These are phyloP conservation scores for Formica aserva DNA, from an alignment of 2,888 invertebrate genomes.

Conservation along the genomic window DNA sequence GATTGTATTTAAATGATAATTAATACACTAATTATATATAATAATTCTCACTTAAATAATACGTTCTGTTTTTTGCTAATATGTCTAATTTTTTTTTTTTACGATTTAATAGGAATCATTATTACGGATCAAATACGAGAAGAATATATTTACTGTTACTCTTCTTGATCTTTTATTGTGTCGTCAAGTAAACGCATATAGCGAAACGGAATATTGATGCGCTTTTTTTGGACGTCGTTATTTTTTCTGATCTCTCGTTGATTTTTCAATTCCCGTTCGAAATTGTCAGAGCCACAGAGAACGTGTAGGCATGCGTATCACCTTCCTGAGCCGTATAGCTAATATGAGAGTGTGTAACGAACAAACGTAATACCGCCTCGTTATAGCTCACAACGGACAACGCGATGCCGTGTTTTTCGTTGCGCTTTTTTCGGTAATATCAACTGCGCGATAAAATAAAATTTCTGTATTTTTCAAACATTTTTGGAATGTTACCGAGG, in stretches of 20 bases:
- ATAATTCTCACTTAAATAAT: background rate
- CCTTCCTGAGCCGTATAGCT: slow-evolving; percentile 58
- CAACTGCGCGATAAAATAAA: slow-evolving; percentile 32
- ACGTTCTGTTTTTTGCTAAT: background rate
- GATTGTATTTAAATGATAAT: background rate
- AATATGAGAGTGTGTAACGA: slow-evolving; percentile 78
- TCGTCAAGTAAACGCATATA: background rate
- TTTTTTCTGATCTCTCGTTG: slow-evolving; percentile 27
- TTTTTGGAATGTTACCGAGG: slow-evolving; percentile 2
- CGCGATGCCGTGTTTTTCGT: slow-evolving; percentile 71
- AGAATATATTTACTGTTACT: background rate
- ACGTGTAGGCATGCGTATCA: slow-evolving; percentile 11
- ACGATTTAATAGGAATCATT: background rate
- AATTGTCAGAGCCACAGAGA: slow-evolving; percentile 3
- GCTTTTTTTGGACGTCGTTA: background rate
- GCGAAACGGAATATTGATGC: background rate
- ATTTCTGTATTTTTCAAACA: background rate
- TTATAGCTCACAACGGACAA: slow-evolving; percentile 84
- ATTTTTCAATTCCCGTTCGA: slow-evolving; percentile 21
- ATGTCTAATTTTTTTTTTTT: background rate
- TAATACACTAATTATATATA: background rate
- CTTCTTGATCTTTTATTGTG: background rate
- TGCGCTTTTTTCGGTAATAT: slow-evolving; percentile 53
- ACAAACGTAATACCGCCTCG: slow-evolving; percentile 76
- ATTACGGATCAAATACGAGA: background rate